A percentile compares a stretch with the other conserved stretches of the same genome.
These are phyloP conservation scores for Molossus molossus DNA, from an alignment of 2,797 vertebrate genomes.

Conservation along the genomic window DNA sequence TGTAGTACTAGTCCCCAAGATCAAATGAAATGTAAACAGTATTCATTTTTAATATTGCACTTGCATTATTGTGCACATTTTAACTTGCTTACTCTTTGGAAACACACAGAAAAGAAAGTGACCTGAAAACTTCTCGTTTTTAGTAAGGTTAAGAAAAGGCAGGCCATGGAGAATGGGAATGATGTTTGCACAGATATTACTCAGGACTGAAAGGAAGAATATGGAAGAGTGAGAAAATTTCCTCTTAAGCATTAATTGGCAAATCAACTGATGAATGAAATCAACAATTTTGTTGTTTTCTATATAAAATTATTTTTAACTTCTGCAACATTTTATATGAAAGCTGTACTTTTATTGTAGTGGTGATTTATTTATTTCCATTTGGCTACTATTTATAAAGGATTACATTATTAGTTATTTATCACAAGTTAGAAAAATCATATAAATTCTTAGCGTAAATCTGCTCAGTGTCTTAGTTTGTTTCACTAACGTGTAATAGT, in stretches of 20 bases:
- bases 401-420: neutral
- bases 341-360: neutral
- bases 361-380: conserved; percentile 16
- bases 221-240: neutral
- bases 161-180: neutral
- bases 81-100: conserved; percentile 10
- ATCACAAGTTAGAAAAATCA: neutral
- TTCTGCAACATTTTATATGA: neutral
- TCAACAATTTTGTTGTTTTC: neutral
- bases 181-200: conserved; percentile 11
- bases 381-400: neutral
- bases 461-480: neutral
- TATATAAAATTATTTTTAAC: neutral
- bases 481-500: neutral
- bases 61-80: neutral
- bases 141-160: neutral
- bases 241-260: neutral
- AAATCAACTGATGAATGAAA: neutral
- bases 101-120: conserved; percentile 43
- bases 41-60: neutral
- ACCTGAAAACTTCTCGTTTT: neutral
- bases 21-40: neutral
- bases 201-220: conserved; percentile 2
- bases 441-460: neutral
- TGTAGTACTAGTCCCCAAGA: neutral